phyloP scores from a whole-genome alignment of 2,888 invertebrate genomes.

The Linnaemya vulpina region DNA sequence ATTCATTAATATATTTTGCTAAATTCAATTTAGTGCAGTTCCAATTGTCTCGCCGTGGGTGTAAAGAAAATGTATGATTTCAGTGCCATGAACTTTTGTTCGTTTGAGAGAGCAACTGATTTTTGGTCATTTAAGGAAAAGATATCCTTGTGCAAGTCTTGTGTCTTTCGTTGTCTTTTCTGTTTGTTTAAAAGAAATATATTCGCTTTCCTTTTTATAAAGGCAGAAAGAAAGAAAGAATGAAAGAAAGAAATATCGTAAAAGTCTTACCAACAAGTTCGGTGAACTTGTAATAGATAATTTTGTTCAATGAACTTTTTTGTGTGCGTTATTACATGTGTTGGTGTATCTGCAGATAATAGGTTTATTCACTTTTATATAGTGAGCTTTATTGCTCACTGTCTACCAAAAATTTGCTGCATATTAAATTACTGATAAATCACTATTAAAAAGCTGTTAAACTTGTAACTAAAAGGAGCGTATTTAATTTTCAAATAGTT shows the following conservation, averaged over 20 bases:
- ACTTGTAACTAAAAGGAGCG: background rate
- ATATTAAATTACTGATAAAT: background rate
- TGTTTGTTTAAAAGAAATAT: conserved; percentile 6
- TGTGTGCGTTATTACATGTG: conserved; percentile 12
- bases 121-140: background rate
- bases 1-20: background rate
- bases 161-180: conserved; percentile 28
- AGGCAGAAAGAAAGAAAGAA: background rate
- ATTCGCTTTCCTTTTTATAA: conserved; percentile 1
- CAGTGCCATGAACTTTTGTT: conserved; percentile 17
- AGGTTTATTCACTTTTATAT: conserved; percentile 56
- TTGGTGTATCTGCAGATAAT: conserved; percentile 18
- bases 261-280: conserved; percentile 39
- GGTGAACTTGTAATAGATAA: conserved; percentile 48
- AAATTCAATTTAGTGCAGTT: conserved; percentile 1
- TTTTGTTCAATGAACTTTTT: conserved; percentile 64
- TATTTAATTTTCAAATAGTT: background rate
- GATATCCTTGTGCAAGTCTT: conserved; percentile 14
- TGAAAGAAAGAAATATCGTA: conserved; percentile 7
- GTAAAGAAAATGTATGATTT: background rate
- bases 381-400: conserved; percentile 37
- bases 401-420: background rate
- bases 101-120: conserved; percentile 9
- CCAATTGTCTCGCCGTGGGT: background rate
- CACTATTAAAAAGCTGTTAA: background rate